Evolutionary conservation across 1,140 invertebrate species (phyloP).

Genomic region (Anoplolepis gracilipes): DNA sequence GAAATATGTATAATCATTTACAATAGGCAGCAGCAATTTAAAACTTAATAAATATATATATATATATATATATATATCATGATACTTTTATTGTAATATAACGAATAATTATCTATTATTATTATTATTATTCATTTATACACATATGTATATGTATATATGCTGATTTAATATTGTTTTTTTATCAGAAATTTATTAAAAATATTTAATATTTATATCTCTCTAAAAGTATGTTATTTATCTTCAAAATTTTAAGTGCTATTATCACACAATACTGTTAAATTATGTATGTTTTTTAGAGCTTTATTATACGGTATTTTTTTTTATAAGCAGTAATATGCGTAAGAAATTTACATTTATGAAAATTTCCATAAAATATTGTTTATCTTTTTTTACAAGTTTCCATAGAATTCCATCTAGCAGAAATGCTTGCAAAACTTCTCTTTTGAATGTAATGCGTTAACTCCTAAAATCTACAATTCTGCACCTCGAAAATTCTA

Average conservation of each 20-base stretch:
- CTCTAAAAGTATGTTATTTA: no score
- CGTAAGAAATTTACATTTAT: neutral
- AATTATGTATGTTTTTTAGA: neutral
- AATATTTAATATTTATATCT: neutral
- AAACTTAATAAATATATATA: no score
- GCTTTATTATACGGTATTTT: neutral
- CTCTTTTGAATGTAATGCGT: neutral
- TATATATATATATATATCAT: no score
- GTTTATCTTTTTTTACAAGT: neutral
- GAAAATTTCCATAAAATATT: neutral
- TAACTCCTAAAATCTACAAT: slow-evolving; percentile 13
- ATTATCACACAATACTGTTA: neutral
- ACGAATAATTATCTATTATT: neutral
- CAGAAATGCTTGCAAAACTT: neutral
- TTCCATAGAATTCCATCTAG: neutral
- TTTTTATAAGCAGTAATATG: neutral
- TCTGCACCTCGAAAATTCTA: neutral
- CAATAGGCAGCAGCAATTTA: neutral
- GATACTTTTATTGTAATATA: neutral
- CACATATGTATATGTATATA: neutral
- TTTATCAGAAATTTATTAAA: neutral
- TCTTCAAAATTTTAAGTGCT: neutral
- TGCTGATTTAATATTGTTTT: neutral
- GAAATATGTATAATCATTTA: neutral
- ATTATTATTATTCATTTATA: no score